A percentile compares a stretch with the other conserved stretches of the same genome.
phyloP scores from a whole-genome alignment of 2,797 vertebrate genomes.

The Thalassophryne amazonica region DNA sequence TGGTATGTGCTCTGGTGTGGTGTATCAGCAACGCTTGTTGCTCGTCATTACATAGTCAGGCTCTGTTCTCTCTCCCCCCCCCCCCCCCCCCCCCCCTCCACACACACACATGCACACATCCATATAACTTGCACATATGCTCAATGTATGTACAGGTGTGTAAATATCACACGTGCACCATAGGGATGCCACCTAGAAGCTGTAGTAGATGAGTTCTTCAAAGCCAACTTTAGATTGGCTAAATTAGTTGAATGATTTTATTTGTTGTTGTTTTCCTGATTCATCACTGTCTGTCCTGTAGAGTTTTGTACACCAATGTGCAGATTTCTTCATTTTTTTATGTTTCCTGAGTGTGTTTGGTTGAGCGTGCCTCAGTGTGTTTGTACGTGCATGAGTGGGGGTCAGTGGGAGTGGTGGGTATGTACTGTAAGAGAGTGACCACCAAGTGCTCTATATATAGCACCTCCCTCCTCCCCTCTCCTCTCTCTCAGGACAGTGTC shows the following conservation, averaged over 20 bases:
- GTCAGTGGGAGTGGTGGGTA: slow-evolving; percentile 82
- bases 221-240: slow-evolving; percentile 1
- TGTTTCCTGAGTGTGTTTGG: neutral
- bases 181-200: slow-evolving; percentile 6
- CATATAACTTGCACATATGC: neutral
- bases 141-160: too few relatives aligned
- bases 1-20: neutral
- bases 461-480: slow-evolving; percentile 60
- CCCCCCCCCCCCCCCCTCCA: neutral
- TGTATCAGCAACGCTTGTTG: slow-evolving; percentile 15
- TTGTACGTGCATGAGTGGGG: slow-evolving; percentile 58
- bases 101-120: neutral
- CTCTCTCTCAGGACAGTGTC: slow-evolving; percentile 82
- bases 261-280: slow-evolving; percentile 24
- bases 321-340: neutral
- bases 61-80: neutral
- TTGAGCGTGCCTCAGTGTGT: slow-evolving; percentile 3
- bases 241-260: slow-evolving; percentile 18
- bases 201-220: slow-evolving; percentile 8
- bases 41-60: neutral
- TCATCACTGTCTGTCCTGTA: neutral
- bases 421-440: slow-evolving; percentile 72
- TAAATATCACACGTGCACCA: neutral
- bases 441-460: slow-evolving; percentile 73
- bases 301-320: neutral